Conservation (phyloP, 2,888 invertebrate genomes). For the Drosophila cracens region DNA sequence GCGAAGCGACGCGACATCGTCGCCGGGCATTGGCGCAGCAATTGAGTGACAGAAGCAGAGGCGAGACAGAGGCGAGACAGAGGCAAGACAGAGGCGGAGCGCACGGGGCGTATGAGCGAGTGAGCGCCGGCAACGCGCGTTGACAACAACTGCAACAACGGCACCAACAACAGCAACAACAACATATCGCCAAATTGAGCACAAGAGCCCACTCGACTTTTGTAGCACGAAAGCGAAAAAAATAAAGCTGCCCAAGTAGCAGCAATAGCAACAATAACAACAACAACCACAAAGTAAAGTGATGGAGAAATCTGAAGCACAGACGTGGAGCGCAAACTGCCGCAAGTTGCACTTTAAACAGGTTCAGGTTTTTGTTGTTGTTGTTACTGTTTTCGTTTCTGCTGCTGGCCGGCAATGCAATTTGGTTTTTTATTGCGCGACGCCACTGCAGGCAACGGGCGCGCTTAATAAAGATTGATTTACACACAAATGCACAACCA, state of each 20-base stretch:
- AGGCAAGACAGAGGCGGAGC: slow-evolving; percentile 33
- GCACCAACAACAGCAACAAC: slow-evolving; percentile 24
- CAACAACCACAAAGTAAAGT: slow-evolving; percentile 28
- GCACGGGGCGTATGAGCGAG: slow-evolving; percentile 55
- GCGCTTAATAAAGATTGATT: slow-evolving; percentile 76
- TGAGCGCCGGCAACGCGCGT: slow-evolving; percentile 48
- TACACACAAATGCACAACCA: slow-evolving; percentile 57
- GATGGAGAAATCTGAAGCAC: slow-evolving; percentile 61
- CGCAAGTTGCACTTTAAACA: slow-evolving; percentile 68
- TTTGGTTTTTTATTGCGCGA: slow-evolving; percentile 66
- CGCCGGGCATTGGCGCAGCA: slow-evolving; percentile 64
- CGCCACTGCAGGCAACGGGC: slow-evolving; percentile 55
- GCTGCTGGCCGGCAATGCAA: slow-evolving; percentile 53
- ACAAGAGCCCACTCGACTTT: slow-evolving; percentile 64
- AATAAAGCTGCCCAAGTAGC: slow-evolving; percentile 28
- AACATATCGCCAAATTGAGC: slow-evolving; percentile 54
- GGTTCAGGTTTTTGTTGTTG: slow-evolving; percentile 47
- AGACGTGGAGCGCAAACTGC: slow-evolving; percentile 49
- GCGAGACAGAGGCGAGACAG: slow-evolving; percentile 29
- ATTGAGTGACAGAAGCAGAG: slow-evolving; percentile 36
- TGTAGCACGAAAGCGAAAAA: slow-evolving; percentile 43
- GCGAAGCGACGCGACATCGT: slow-evolving; percentile 35
- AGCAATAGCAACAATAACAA: slow-evolving; percentile 24
- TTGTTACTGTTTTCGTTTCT: slow-evolving; percentile 27
- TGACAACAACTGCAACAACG: slow-evolving; percentile 40